These are phyloP conservation scores for Blennius ocellaris DNA, from an alignment of 2,113 vertebrate genomes.

Conservation along the genomic window DNA sequence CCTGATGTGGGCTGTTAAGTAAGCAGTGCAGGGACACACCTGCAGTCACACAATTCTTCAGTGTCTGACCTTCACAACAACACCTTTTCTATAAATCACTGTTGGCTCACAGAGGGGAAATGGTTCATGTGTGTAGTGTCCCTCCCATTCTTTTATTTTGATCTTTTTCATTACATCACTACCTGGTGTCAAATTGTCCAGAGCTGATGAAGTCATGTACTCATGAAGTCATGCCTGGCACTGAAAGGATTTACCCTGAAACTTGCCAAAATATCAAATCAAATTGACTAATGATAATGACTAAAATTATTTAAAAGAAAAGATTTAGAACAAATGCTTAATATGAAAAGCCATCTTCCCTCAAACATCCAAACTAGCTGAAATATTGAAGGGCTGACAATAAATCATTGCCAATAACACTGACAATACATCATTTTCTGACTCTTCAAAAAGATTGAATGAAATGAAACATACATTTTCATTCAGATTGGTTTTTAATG, in stretches of 20 bases:
- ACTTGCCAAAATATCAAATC: no score
- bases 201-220: conserved; percentile 35
- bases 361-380: no score
- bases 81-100: conserved; percentile 18
- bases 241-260: conserved; percentile 4
- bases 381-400: no score
- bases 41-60: conserved; percentile 19
- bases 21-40: conserved; percentile 24
- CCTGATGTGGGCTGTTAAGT: conserved; percentile 20
- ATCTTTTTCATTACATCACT: conserved; percentile 32
- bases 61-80: conserved; percentile 24
- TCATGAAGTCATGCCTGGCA: background rate
- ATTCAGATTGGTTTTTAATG: no score
- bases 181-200: conserved; percentile 28
- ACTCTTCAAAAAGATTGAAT: no score
- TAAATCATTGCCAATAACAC: no score
- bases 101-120: conserved; percentile 12
- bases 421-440: no score
- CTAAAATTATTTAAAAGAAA: no score
- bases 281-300: no score
- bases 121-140: background rate
- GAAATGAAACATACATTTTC: no score
- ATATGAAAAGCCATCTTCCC: no score
- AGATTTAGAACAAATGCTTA: no score
- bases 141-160: conserved; percentile 6